Conservation (phyloP, 2,797 vertebrate species). For the Micropoecilia bifurca region DNA sequence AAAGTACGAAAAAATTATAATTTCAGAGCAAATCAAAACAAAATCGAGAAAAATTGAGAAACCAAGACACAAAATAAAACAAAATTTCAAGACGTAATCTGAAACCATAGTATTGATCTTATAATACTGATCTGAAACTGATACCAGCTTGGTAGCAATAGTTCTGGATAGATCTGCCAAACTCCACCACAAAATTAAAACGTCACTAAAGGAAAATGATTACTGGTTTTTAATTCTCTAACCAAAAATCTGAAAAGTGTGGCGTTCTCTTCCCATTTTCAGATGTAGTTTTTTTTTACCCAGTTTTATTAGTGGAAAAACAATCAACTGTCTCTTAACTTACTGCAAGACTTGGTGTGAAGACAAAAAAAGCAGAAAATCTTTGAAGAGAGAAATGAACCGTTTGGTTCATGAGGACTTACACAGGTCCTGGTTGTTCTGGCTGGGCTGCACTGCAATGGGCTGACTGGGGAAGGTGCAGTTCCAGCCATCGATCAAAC, state of each 20-base stretch:
- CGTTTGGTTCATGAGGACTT: constrained; percentile 63
- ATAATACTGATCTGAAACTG: too few relatives aligned
- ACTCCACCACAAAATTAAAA: background rate
- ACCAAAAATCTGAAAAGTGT: background rate
- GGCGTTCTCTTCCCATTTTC: background rate
- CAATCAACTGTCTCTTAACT: background rate
- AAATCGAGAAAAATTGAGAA: too few relatives aligned
- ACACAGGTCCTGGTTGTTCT: constrained; percentile 86
- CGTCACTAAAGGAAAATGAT: background rate
- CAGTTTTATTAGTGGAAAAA: background rate
- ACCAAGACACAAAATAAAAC: too few relatives aligned
- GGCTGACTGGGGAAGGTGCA: constrained; percentile 90
- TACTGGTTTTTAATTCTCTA: background rate
- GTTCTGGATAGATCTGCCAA: too few relatives aligned
- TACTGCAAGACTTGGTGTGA: background rate
- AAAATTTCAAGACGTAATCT: too few relatives aligned
- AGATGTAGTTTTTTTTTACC: background rate
- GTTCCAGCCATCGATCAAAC: constrained; percentile 88
- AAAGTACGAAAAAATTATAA: too few relatives aligned
- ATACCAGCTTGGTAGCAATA: too few relatives aligned
- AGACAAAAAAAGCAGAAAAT: background rate
- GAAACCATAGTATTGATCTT: too few relatives aligned
- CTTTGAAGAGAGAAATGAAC: background rate
- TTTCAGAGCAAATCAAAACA: too few relatives aligned
- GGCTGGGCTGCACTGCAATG: constrained; percentile 81